Base-by-base conservation (phyloP, 2,888 invertebrate species). In the Phortica okadai region DNA sequence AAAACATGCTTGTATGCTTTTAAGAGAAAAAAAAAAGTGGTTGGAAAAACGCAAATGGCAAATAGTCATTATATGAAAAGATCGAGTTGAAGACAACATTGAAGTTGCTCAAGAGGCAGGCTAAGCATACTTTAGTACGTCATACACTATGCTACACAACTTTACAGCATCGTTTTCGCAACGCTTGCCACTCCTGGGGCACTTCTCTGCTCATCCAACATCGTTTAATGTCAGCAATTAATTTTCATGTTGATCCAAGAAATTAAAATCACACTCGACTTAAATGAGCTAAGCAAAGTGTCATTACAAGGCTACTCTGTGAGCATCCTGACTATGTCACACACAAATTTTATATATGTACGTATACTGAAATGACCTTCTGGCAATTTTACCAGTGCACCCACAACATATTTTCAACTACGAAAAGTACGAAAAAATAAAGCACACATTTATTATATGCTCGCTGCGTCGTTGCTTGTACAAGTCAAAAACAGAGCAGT, bases 231-330 rank as follows among this genome's bases (percentile, higher is more conserved):
- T 88, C 85, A 86, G 83, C 88, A 88, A 89, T 90, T 89, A 89
- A 89, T 87, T 90, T 89, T 86, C 84, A 89, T 86, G 86, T 85
- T 89, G 84, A 89, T 90, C 86, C 84, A 81, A 86, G 86, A 88
- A 88, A 88, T 88, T 88, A 83, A 88, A 88, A 84, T 89, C 81
- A 79, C 84, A 83, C 66, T 66, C 66, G 41, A 66, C 66, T 66
- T 6, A 66, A 33, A 42, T 21, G 45, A 16, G 16, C 50, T 14
- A 41, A 69, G 45, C 45, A 44, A 11, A 44, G 69, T 45, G 50
- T 50, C 50, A 50, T 14, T 50, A 14, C 14, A 50, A 50, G 50
- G 50, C 50, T 50, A 14, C 50, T 14, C 50, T 50, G 33, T 33
- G 33, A 33, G 33, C 33, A 33, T 33, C 33, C 33, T 33, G 33